phyloP scores from a whole-genome alignment of 2,797 vertebrate species.

The Champsocephalus esox region DNA sequence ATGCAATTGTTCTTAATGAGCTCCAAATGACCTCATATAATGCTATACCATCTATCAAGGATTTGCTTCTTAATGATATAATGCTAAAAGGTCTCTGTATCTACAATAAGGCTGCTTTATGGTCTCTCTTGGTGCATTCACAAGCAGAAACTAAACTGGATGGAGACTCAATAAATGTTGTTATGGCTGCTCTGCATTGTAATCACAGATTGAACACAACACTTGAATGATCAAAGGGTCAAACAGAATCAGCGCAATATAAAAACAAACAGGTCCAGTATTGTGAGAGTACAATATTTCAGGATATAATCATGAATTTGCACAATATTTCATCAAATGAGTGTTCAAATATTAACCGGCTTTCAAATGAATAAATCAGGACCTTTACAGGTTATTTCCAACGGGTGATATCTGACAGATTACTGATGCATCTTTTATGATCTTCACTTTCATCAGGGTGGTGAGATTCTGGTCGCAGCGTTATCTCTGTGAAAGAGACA shows the following conservation, averaged over 20 bases:
- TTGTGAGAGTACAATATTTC: conserved; percentile 14
- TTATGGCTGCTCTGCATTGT: conserved; percentile 14
- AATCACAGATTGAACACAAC: conserved; percentile 23
- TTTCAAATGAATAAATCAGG: conserved; percentile 58
- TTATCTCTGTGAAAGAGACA: conserved; percentile 50
- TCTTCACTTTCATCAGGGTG: conserved; percentile 43
- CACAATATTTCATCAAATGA: conserved; percentile 31
- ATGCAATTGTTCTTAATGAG: conserved; percentile 10
- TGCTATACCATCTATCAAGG: not conserved
- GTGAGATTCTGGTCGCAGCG: conserved; percentile 35
- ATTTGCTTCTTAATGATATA: not conserved
- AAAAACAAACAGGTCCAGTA: not conserved
- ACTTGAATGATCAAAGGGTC: conserved; percentile 26
- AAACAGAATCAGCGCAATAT: conserved; percentile 17
- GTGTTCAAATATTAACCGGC: conserved; percentile 52
- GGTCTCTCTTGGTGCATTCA: not conserved
- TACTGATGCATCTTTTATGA: conserved; percentile 58
- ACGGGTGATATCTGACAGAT: conserved; percentile 49
- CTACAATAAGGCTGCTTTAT: not conserved
- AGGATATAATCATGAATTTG: conserved; percentile 7
- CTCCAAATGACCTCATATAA: not conserved
- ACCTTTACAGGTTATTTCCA: conserved; percentile 54
- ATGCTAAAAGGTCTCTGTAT: not conserved
- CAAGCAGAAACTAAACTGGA: not conserved
- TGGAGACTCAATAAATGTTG: not conserved